Evolutionary conservation across 2,113 vertebrate species (phyloP), one percentile per base, ranked within the genome.

Genomic region (Erythrolamprus reginae): DNA sequence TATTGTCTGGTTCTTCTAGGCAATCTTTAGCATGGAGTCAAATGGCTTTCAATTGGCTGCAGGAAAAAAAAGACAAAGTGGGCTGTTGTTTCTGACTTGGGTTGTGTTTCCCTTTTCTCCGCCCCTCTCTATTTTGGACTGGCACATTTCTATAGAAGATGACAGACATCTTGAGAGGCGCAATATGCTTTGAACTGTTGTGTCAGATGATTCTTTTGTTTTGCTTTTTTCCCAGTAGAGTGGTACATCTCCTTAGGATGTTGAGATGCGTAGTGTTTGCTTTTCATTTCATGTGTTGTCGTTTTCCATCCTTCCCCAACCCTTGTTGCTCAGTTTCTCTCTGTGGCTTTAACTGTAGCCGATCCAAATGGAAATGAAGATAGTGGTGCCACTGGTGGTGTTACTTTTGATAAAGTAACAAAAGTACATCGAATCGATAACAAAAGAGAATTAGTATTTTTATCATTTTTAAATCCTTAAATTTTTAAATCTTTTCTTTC

Each of bases 141-240:
- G 94, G 95, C 96, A 96, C 96, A 95, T 94, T 96, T 98, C 97
- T 94, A 96, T 98, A 97, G 95, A 97, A 97, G 97, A 97, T 98
- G 98, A 98, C 97, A 96, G 98, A 97, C 96, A 82, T 97, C 97
- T 98, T 98, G 98, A 98, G 98, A 98, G 98, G 97, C 98, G 97
- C 98, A 98, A 98, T 98, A 98, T 98, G 98, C 98, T 98, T 98
- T 99, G 97, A 98, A 98, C 98, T 98, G 98, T 97, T 97, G 95
- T 98, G 98, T 98, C 97, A 97, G 96, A 98, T 98, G 96, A 97
- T 95, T 97, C 98, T 96, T 98, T 98, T 98, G 98, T 98, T 96
- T 97, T 97, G 96, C 90, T 92, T 77, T 96, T 97, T 97, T 97
- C 96, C 96, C 97, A 97, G 97, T 94, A 95, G 95, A 98, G 95